Base-by-base conservation (phyloP, 2,797 vertebrate species). In the Huso huso region DNA sequence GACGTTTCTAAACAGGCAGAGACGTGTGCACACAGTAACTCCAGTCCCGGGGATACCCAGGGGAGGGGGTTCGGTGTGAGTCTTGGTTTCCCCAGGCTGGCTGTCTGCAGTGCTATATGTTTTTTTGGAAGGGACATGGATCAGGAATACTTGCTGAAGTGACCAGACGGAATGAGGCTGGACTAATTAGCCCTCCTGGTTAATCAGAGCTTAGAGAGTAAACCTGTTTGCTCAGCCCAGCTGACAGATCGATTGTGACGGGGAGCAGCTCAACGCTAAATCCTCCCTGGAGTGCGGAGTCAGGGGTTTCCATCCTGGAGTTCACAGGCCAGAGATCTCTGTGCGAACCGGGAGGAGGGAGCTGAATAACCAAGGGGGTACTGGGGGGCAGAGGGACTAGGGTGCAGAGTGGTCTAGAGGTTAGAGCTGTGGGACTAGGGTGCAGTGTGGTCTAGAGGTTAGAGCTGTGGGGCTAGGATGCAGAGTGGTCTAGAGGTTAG, bases 221-320 rank as follows among this genome's bases (percentile, higher is more conserved):
- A 91, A 86, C 79, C 83, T 81, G 62, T 53, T 82, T 58, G 13
- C 64, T 9, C 61, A 67, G 68, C 49, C 57, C 82, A 69, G 75
- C 81, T 65, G 83, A 84, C 81, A 82, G 84, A 90, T 90, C 83
- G 86, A 91, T 88, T 86, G 86, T 86, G 86, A 88, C 86, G 84
- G 84, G 84, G 83, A 84, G 79, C 81, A 81, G 85, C 85, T 88
- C 87, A 79, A 8, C 23, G 74, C 81, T 74, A 18, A 58, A 78
- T 79, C 84, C 65, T 80, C 81, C 79, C 66, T 15, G 48, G 72
- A 75, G 52, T 23, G 73, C 55, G 69, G 66, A 60, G 68, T 69
- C 70, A 68, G 67, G 68, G 53, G 66, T 55, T 57, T 61, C 51
- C 23, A 37, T 37, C 23, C 23, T 37, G 23, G 23, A 37, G 23